phyloP scores from a whole-genome alignment of 92 coral and sea anemone species.

The Pocillopora grandis region DNA sequence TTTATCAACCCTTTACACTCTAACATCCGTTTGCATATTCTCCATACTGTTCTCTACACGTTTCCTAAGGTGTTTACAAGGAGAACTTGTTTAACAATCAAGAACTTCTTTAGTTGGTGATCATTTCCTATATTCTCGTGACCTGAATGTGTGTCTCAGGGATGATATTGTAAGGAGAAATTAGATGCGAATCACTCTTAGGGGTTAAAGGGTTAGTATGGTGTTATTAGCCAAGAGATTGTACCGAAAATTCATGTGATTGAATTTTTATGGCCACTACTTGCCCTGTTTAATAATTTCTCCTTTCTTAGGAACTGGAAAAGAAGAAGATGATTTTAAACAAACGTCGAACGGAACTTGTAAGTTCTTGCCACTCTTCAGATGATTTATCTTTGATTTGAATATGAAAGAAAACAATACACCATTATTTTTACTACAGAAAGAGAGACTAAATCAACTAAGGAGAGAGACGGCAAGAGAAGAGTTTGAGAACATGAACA shows the following conservation, averaged over 20 bases:
- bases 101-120: no score
- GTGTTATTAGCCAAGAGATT: neutral
- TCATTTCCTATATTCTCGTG: no score
- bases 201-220: no score
- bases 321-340: constrained; percentile 82
- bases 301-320: constrained; percentile 64
- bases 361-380: constrained; percentile 25
- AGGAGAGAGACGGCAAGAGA: constrained; percentile 89
- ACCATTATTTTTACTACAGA: constrained; percentile 42
- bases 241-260: neutral
- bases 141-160: no score
- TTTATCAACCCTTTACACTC: neutral
- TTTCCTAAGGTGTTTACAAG: no score
- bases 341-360: constrained; percentile 85
- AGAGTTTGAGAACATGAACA: constrained; percentile 88
- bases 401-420: neutral
- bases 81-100: no score
- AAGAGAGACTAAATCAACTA: constrained; percentile 77
- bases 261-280: neutral
- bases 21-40: no score
- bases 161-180: no score
- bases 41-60: no score
- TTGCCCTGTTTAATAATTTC: neutral
- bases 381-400: neutral
- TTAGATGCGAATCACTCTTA: no score